Base-by-base conservation (phyloP, 2,888 invertebrate species). In the Tetheella fluctuosa region DNA sequence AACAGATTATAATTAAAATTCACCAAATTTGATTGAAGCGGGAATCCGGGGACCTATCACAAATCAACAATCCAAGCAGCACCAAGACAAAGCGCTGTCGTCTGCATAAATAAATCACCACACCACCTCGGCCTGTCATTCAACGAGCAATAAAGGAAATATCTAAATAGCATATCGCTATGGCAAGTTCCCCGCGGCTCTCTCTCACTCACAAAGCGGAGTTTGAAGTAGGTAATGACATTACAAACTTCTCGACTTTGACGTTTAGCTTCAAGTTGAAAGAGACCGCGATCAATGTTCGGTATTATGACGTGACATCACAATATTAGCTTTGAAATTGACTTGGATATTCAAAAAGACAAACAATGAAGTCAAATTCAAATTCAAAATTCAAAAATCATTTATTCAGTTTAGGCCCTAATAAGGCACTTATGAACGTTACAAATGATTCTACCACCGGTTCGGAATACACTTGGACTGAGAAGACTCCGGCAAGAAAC, bases 161-260 rank as follows among this genome's bases (percentile, higher is more conserved):
- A 73, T 71, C 69, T 67, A 65, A 70, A 69, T 62, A 65, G 67
- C 70, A 48, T 20, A 25, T 52, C 30, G 17, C 17, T 23, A 48
- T 48, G 48, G 55, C 20, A 15, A 37, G 34, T 54, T 59, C 52
- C 15, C 54, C 15, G 23, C 55, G 48, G 48, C 48, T 20, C 17
- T 48, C 20, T 17, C 73, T 71, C 58, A 68, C 67, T 77, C 76
- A 76, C 79, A 78, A 79, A 84, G 80, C 77, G 70, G 63, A 80
- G 76, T 81, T 77, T 73, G 72, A 70, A 77, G 74, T 71, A 73
- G 67, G 72, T 83, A 86, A 86, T 77, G 79, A 76, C 82, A 80
- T 84, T 80, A 81, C 80, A 70, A 81, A 83, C 80, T 85, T 79
- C 65, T 69, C 66, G 59, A 63, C 68, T 71, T 54, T 68, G 63